phyloP scores from a whole-genome alignment of 2,113 vertebrate species.

The Ranitomeya variabilis region DNA sequence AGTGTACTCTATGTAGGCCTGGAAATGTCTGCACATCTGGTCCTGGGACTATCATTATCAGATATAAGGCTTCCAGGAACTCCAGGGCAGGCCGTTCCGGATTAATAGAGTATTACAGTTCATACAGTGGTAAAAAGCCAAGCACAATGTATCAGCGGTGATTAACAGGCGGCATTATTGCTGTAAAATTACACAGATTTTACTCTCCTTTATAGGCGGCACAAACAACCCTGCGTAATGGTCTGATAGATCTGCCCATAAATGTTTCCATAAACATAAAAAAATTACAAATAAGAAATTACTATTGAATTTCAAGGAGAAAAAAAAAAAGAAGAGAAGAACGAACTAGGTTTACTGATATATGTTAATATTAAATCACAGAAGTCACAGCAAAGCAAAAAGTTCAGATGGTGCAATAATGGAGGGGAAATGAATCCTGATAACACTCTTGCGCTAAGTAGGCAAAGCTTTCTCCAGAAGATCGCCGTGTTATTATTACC shows the following conservation, averaged over 20 bases:
- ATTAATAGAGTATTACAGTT: not conserved
- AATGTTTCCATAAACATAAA: slow-evolving; percentile 22
- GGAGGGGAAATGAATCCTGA: slow-evolving; percentile 69
- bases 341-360: slow-evolving; percentile 27
- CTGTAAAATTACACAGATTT: slow-evolving; percentile 16
- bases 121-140: slow-evolving; percentile 2
- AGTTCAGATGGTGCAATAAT: slow-evolving; percentile 67
- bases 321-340: slow-evolving; percentile 13
- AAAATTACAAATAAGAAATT: slow-evolving; percentile 10
- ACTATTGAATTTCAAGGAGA: slow-evolving; percentile 14
- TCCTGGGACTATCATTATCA: not conserved
- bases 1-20: not conserved
- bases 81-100: not conserved
- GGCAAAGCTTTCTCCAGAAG: slow-evolving; percentile 80
- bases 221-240: slow-evolving; percentile 14
- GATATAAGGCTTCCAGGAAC: not conserved
- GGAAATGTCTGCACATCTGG: no score
- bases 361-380: slow-evolving; percentile 44
- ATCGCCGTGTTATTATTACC: slow-evolving; percentile 93
- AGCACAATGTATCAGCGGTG: not conserved
- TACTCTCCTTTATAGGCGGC: not conserved
- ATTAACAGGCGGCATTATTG: not conserved
- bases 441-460: slow-evolving; percentile 79
- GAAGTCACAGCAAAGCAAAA: slow-evolving; percentile 42
- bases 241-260: slow-evolving; percentile 9